Evolutionary conservation across 1,140 invertebrate genomes (phyloP), one percentile per base, ranked within the genome.

Genomic region (Portunus trituberculatus): DNA sequence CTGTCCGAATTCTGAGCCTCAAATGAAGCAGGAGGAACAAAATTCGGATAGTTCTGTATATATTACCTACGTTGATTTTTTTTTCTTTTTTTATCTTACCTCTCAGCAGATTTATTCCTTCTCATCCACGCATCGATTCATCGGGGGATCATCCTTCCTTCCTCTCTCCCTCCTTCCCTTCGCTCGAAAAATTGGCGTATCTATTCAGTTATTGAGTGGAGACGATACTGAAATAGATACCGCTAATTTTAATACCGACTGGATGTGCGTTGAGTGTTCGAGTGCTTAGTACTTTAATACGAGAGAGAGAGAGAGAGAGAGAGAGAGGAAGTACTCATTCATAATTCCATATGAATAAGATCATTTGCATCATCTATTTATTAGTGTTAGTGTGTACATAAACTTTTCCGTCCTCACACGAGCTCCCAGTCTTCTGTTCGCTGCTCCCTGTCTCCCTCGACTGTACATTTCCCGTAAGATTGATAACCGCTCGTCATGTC

Each of bases 21-120:
- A 94, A 46, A 20, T 94, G 93, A 94, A 94, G 93, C 93, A 94
- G 31, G 93, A 91, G 93, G 93, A 91, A 28, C 93, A 94, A 91
- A 52, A 48, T 12, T 94, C 93, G 93, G 89, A 52, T 94, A 28
- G 12, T 8, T 89, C n/a, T 88, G 7, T 52, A 52, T 52, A 88
- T 89, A 84, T 20, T 93, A 46, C 83, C 28, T 12, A 89, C 45
- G 28, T 89, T 39, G 45, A 45, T 20, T 39, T 89, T 89, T 45
- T 87, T 87, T 87, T 29, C 6, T 14, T 12, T 90, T 20, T 20
- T 20, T 90, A 89, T 86, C 31, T n/a, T 52, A 28, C 67, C 3
- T 28, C 0, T n/a, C 29, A 28, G 14, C n/a, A n/a, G 14, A 25
- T 31, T 14, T 91, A n/a, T 91, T 59, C 48, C 48, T 91, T 52